A percentile compares a stretch with the other conserved stretches of the same genome.
Conservation (phyloP, 2,888 invertebrate genomes). For the Eulithis prunata region DNA sequence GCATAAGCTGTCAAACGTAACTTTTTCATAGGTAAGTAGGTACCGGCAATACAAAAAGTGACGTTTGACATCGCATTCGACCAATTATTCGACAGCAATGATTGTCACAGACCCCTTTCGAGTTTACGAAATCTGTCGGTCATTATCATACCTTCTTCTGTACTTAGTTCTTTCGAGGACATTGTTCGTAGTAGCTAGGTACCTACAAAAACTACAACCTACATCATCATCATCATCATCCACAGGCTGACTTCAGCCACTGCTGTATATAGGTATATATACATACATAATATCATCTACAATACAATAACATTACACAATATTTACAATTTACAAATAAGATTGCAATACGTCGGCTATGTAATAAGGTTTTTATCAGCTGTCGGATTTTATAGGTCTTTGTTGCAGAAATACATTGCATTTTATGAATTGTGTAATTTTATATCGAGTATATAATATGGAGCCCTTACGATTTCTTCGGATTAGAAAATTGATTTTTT, state of each 20-base stretch:
- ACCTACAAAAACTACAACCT: background rate
- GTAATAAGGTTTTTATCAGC: conserved; percentile 29
- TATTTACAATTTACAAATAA: conserved; percentile 29
- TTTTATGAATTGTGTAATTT: conserved; percentile 27
- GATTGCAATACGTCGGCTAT: conserved; percentile 16
- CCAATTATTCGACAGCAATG: too few relatives aligned
- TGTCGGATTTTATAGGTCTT: conserved; percentile 26
- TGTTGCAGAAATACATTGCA: conserved; percentile 21
- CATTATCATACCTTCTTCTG: too few relatives aligned
- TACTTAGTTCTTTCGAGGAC: too few relatives aligned
- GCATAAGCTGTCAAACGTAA: too few relatives aligned
- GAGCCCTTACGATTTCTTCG: background rate
- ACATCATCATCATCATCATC: too few relatives aligned
- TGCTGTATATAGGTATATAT: too few relatives aligned
- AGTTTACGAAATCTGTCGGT: too few relatives aligned
- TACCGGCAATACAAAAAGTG: too few relatives aligned
- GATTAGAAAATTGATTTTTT: background rate
- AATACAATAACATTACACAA: conserved; percentile 25
- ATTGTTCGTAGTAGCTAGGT: background rate
- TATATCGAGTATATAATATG: conserved; percentile 2
- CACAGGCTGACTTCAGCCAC: too few relatives aligned
- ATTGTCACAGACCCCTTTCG: too few relatives aligned
- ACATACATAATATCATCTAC: conserved; percentile 19
- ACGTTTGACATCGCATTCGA: too few relatives aligned
- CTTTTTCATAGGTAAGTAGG: too few relatives aligned